These are phyloP conservation scores for Charanyca ferruginea DNA, from an alignment of 2,888 invertebrate species.

Conservation along the genomic window DNA sequence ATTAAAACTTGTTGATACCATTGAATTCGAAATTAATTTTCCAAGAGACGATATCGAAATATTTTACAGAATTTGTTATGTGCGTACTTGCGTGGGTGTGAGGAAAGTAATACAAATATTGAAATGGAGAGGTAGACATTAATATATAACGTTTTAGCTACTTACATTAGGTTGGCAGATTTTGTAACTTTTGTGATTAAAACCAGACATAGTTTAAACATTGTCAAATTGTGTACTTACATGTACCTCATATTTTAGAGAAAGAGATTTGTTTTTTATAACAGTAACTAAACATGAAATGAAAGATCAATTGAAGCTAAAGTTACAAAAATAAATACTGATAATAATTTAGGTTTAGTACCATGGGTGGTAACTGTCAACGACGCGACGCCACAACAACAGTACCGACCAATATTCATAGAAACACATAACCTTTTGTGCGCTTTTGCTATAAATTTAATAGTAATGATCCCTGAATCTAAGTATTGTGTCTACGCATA, in stretches of 20 bases:
- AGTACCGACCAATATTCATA: constrained; percentile 53
- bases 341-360: constrained; percentile 20
- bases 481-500: constrained; percentile 50
- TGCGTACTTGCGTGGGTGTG: constrained; percentile 19
- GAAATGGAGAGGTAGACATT: constrained; percentile 10
- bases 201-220: constrained; percentile 1
- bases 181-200: constrained; percentile 43
- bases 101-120: constrained; percentile 26
- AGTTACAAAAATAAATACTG: constrained; percentile 22
- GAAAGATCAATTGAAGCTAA: background rate
- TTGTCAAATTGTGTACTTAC: background rate
- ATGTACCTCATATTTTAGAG: too few species aligned
- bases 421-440: constrained; percentile 54
- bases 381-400: constrained; percentile 31
- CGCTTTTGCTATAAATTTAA: constrained; percentile 57
- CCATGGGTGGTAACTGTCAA: constrained; percentile 31
- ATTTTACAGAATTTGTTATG: constrained; percentile 25
- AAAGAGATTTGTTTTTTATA: constrained; percentile 3
- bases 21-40: constrained; percentile 32
- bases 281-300: background rate
- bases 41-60: constrained; percentile 9
- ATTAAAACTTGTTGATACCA: constrained; percentile 27
- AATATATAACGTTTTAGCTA: constrained; percentile 23
- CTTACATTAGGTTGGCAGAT: background rate
- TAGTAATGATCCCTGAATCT: constrained; percentile 51